A percentile compares a stretch with the other conserved stretches of the same genome.
These are phyloP conservation scores for Heliothis peltigera DNA, from an alignment of 2,888 invertebrate species.

Conservation along the genomic window DNA sequence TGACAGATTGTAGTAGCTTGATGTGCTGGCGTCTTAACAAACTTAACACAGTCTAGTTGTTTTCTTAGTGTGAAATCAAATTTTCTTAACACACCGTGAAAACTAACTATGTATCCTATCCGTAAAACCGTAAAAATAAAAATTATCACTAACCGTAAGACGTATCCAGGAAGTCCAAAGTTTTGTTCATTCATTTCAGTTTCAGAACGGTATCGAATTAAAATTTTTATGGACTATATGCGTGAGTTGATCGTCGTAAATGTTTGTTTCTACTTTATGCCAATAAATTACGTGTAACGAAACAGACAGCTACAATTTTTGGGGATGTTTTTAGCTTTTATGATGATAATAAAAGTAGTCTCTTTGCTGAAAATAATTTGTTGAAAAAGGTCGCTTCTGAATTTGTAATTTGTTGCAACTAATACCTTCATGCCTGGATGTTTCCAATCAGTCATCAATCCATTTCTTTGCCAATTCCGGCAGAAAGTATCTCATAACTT, in stretches of 20 bases:
- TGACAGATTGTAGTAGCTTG: no score
- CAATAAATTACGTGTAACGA: constrained; percentile 45
- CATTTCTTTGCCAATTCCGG: no score
- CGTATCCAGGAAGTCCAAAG: constrained; percentile 22
- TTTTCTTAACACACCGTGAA: no score
- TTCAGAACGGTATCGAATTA: constrained; percentile 46
- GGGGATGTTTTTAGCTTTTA: constrained; percentile 45
- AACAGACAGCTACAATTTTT: constrained; percentile 47
- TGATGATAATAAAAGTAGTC: constrained; percentile 32
- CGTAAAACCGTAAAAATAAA: neutral
- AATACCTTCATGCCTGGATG: no score
- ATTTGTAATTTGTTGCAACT: neutral
- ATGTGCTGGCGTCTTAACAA: no score
- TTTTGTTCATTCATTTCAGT: constrained; percentile 22
- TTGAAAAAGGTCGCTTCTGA: neutral
- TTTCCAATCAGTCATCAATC: no score
- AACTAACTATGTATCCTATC: neutral
- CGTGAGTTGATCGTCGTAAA: constrained; percentile 44
- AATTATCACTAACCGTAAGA: neutral
- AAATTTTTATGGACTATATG: constrained; percentile 30
- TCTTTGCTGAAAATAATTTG: constrained; percentile 23
- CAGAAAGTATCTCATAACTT: no score
- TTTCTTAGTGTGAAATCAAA: no score
- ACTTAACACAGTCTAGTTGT: no score
- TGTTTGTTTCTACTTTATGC: constrained; percentile 31